Base-by-base conservation (phyloP, 2,113 vertebrate species). In the Centropus unirufus region DNA sequence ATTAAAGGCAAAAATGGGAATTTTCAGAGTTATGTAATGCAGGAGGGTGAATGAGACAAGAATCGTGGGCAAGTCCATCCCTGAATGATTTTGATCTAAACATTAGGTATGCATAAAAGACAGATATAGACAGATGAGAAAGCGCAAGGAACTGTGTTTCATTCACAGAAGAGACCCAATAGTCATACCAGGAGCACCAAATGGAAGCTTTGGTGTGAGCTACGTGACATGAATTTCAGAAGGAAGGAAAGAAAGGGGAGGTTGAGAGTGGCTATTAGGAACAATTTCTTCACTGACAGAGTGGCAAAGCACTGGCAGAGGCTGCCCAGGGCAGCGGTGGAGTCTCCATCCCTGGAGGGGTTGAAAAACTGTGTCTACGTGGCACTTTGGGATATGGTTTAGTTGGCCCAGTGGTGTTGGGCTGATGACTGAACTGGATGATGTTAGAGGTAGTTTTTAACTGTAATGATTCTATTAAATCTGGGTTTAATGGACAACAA, bases 41-140 rank as follows among this genome's bases (percentile, higher is more conserved):
- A 40, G 66, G 24, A 44, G 30, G 7, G 14, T 47, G 22, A 55
- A 49, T 8, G 24, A 69, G 57, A 59, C 32, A 69, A 69, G 59
- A 70, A n/a, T 59, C 27, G 7, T 27, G 17, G 49, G 12, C 29
- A 32, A 63, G 9, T 27, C 14, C 9, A 22, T 29, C 15, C 22
- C 29, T 0, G 2, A 13, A 11, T 49, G 15, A 42, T 58, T 19
- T 46, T 77, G 12, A 42, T 19, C 11, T 81, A 21, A 24, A 64
- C 6, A 1, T 5, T 13, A 42, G 24, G 34, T 3, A 2, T 12
- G 6, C 3, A 3, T 20, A 14, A 16, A 17, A 15, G 15, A 24
- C 4, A 46, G 61, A 13, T 32, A 4, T 3, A 20, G 75, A 6
- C 12, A 36, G 15, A 24, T 34, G 32, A 58, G 62, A 29, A 58